Evolutionary conservation across 1,140 invertebrate species (phyloP), one percentile per base, ranked within the genome.

Genomic region (Colletes latitarsis): DNA sequence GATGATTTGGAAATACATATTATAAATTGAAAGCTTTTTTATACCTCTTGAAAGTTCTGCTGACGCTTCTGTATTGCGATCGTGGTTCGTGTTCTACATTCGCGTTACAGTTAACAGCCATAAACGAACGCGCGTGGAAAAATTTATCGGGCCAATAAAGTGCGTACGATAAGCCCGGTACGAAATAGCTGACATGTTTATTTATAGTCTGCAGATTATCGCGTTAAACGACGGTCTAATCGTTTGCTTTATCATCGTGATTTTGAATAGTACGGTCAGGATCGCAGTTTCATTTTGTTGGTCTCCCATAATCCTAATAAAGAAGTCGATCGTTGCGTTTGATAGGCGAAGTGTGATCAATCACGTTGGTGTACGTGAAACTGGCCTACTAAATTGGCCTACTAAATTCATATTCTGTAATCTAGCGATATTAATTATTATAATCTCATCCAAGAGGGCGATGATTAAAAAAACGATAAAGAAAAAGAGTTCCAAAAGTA

Each of bases 71-170:
- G 3, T 6, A 72, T 68, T 52, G 46, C 55, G 66, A 21, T 87
- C 73, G 58, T 6, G 67, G 62, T n/a, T 66, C 30, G 62, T 52
- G 68, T 55, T 81, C 82, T 30, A 81, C 46, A 77, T 84, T 80
- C 21, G 14, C 9, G n/a, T 78, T 46, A 52, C 53, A 21, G 62
- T 78, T 74, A 55, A 72, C 69, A 46, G 30, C 21, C 55, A 8
- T 77, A 64, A 76, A 55, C 62, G 78, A 73, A 76, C 76, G 60
- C 60, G 64, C 63, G 64, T 60, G 82, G 70, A 74, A 49, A 49
- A 9, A 41, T 85, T 86, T 86, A 86, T 86, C 85, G 66, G 52
- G 30, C 68, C 74, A 83, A 79, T 81, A 87, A 87, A 87, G 70
- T 19, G 69, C 21, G 62, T 9, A n/a, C 66, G 84, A 87, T 86